phyloP scores from a whole-genome alignment of 1,140 invertebrate species.

The Araneus ventricosus region DNA sequence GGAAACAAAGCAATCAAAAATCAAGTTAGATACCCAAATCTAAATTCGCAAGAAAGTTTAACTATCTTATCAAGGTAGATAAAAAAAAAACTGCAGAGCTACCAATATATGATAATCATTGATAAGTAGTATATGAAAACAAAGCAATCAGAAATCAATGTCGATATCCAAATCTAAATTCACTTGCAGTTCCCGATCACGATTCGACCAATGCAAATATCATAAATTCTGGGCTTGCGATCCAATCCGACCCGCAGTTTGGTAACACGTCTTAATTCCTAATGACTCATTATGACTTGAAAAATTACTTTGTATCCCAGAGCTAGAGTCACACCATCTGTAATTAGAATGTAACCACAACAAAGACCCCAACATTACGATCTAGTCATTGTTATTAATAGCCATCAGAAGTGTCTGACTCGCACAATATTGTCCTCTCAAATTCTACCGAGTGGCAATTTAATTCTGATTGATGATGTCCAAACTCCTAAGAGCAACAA shows the following conservation, averaged over 20 bases:
- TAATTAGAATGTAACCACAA: background rate
- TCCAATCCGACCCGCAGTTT: background rate
- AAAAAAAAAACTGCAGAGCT: no score
- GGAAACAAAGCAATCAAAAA: no score
- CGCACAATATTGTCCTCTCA: constrained; percentile 28
- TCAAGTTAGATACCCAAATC: no score
- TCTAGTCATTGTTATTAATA: constrained; percentile 14
- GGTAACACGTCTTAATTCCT: constrained; percentile 1
- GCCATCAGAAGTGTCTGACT: background rate
- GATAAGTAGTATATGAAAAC: no score
- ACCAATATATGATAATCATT: no score
- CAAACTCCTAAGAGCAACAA: background rate
- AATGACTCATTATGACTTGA: constrained; percentile 10
- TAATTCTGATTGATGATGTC: constrained; percentile 20
- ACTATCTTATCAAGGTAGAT: no score
- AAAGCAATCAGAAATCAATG: no score
- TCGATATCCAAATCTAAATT: no score
- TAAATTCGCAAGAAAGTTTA: no score
- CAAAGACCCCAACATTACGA: background rate
- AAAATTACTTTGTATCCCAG: constrained; percentile 8
- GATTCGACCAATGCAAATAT: no score
- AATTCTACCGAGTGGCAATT: background rate
- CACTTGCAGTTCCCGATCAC: no score
- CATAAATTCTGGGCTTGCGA: background rate
- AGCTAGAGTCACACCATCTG: background rate